Evolutionary conservation across 2,888 invertebrate genomes (phyloP), one percentile per base, ranked within the genome.

Genomic region (Drosophila rellima): DNA sequence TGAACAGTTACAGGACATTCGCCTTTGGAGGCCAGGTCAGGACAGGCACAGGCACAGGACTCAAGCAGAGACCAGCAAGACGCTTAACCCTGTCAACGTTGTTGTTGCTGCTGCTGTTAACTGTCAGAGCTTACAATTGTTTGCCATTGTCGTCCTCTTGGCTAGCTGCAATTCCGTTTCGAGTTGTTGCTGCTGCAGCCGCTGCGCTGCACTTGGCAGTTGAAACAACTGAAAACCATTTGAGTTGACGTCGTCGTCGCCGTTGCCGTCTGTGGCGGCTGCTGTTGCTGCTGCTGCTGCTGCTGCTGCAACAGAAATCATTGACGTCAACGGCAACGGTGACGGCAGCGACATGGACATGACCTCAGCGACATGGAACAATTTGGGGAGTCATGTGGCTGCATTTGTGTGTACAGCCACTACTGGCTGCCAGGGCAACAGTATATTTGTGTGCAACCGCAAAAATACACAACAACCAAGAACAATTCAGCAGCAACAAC

Each of bases 51-150:
- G 44, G 55, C 42, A 15, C 23, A 26, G 45, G 35, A 29, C 23
- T 61, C 45, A 61, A 45, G 37, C 57, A 59, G 48, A 54, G 26
- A n/a, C 15, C 70, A 57, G 64, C 65, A 50, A 70, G 70, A 72
- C 52, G 68, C 72, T 67, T 72, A 69, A 78, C 64, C 69, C 78
- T 56, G 69, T 52, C 57, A 54, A 51, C 55, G 71, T 70, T 66
- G 67, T 63, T 70, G 77, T 64, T 87, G 71, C 63, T 78, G 74
- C 66, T 78, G 78, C 63, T 81, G 77, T 70, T 81, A 66, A 65
- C 84, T 82, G 83, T 82, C 82, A 82, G 87, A 78, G 82, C 80
- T 83, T 87, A 82, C 87, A 84, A 87, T 83, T 84, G 83, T 82
- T 84, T 87, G 82, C 82, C 85, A 74, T 65, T 69, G 67, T 73